phyloP scores from a whole-genome alignment of 2,113 vertebrate genomes.

The Oxyruncus cristatus region DNA sequence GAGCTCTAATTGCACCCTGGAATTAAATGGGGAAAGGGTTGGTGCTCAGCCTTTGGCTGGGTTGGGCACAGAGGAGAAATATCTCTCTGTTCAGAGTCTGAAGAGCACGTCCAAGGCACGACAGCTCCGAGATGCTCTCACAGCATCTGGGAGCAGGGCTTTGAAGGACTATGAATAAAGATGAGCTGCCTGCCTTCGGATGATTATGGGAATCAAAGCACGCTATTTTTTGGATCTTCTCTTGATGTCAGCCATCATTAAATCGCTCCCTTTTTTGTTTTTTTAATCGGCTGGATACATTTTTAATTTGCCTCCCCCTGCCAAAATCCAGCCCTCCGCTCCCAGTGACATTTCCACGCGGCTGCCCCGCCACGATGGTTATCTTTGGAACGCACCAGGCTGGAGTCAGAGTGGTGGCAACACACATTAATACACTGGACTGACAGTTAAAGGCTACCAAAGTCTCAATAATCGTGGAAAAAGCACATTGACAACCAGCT shows the following conservation, averaged over 20 bases:
- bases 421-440: background rate
- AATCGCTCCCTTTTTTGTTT: background rate
- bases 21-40: background rate
- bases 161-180: constrained; percentile 52
- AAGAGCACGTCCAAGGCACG: background rate
- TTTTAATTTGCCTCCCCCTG: constrained; percentile 27
- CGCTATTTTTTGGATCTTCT: background rate
- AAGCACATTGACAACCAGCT: background rate
- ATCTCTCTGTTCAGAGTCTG: background rate
- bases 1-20: background rate
- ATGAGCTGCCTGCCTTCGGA: constrained; percentile 39
- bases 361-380: background rate
- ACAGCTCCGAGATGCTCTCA: background rate
- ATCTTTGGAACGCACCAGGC: background rate
- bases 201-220: constrained; percentile 43
- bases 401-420: background rate
- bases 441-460: background rate
- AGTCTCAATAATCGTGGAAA: background rate
- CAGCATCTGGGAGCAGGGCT: background rate
- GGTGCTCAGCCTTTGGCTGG: fast-evolving
- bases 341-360: fast-evolving
- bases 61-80: background rate
- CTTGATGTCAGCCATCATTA: constrained; percentile 35
- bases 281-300: constrained; percentile 16
- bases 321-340: background rate